A percentile compares a stretch with the other conserved stretches of the same genome.
These are phyloP conservation scores for Sthenelais limicola DNA, from an alignment of 2,888 invertebrate genomes.

Conservation along the genomic window DNA sequence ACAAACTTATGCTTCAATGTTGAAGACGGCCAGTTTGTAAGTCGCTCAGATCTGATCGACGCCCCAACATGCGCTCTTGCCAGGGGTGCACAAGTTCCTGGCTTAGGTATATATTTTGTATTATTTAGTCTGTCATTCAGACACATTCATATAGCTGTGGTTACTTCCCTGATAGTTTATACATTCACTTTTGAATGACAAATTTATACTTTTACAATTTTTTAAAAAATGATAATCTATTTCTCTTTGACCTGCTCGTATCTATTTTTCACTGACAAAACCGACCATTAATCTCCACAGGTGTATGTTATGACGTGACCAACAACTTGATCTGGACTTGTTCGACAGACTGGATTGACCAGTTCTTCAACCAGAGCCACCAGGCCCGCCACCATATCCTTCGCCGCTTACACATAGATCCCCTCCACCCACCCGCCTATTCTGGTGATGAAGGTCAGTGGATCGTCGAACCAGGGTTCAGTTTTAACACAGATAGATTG, in stretches of 20 bases:
- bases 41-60: constrained; percentile 67
- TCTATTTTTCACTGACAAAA: not conserved
- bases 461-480: no score
- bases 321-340: constrained; percentile 71
- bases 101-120: no score
- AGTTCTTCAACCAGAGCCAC: constrained; percentile 71
- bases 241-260: no score
- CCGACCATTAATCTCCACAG: constrained; percentile 52
- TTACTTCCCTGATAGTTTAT: not conserved
- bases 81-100: constrained; percentile 62
- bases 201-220: no score
- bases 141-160: no score
- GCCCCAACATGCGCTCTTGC: constrained; percentile 68
- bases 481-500: no score
- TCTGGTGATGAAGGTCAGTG: not conserved
- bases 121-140: no score
- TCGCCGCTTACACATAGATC: constrained; percentile 57
- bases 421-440: constrained; percentile 1
- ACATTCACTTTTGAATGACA: no score
- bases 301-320: constrained; percentile 67
- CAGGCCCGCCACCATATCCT: constrained; percentile 68
- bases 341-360: constrained; percentile 70
- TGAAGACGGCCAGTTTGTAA: constrained; percentile 64
- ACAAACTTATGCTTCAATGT: constrained; percentile 67
- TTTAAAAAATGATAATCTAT: no score